phyloP scores from a whole-genome alignment of 2,113 vertebrate species.

The Mormoops blainvillei region DNA sequence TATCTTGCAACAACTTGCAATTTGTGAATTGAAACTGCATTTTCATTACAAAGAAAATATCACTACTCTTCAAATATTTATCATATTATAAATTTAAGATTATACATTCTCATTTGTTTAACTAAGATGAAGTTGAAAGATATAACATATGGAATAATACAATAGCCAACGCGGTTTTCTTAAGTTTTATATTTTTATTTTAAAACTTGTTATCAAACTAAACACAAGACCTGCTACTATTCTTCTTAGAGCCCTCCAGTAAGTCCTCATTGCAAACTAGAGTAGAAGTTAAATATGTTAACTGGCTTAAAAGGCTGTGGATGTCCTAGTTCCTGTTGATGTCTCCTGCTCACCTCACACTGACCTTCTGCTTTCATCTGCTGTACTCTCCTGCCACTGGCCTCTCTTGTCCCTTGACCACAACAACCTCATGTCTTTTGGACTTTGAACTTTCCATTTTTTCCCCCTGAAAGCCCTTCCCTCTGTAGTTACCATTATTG shows the following conservation, averaged over 20 bases:
- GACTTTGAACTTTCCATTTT: neutral
- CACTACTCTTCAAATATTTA: neutral
- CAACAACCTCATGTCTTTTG: neutral
- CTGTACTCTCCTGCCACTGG: rapidly evolving
- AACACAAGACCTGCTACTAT: neutral
- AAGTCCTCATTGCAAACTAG: neutral
- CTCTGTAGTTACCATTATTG: neutral
- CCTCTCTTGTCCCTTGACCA: neutral
- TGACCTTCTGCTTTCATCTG: neutral
- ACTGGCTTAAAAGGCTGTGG: neutral
- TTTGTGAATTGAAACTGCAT: neutral
- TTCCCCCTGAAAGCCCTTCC: neutral
- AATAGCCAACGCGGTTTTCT: neutral
- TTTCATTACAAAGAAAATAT: neutral
- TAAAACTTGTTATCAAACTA: neutral
- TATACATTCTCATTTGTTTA: neutral
- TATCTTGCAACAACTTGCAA: neutral
- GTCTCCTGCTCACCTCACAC: neutral
- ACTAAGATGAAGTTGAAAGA: neutral
- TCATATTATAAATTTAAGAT: neutral
- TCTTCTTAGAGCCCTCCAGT: neutral
- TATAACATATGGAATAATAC: neutral
- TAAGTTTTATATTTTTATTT: neutral
- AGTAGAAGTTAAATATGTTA: neutral
- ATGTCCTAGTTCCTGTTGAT: neutral